Conservation (phyloP, 2,888 invertebrate genomes). For the Masnerella sp. region DNA sequence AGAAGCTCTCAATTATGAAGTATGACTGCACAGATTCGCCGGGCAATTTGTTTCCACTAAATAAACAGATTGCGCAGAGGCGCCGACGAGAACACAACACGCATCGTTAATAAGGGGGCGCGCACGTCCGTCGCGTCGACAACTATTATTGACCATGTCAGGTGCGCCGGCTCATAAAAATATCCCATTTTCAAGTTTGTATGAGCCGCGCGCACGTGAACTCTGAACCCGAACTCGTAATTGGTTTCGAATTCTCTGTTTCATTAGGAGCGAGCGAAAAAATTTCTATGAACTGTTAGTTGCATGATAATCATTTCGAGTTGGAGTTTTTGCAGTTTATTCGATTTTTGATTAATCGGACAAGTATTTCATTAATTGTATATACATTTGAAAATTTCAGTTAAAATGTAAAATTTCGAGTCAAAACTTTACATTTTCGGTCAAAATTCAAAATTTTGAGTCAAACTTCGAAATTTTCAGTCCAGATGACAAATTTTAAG, state of each 20-base stretch:
- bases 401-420: too few species aligned
- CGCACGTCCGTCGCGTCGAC: constrained; percentile 46
- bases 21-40: constrained; percentile 74
- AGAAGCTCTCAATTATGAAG: constrained; percentile 72
- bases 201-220: constrained; percentile 15
- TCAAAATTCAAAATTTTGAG: too few species aligned
- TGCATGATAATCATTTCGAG: too few species aligned
- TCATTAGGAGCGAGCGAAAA: too few species aligned
- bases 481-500: too few species aligned
- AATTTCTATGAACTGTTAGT: too few species aligned
- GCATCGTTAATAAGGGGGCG: constrained; percentile 56
- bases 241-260: constrained; percentile 20
- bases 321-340: too few species aligned
- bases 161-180: constrained; percentile 34
- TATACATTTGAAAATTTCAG: too few species aligned
- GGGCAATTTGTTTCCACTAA: constrained; percentile 74
- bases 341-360: too few species aligned
- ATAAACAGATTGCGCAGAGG: constrained; percentile 67
- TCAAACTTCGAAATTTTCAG: too few species aligned
- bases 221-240: constrained; percentile 37
- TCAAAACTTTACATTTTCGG: too few species aligned
- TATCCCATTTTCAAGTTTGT: constrained; percentile 21
- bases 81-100: constrained; percentile 47
- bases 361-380: too few species aligned
- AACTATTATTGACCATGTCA: constrained; percentile 54